Percentiles rank a stretch among this genome's conserved stretches.
These are phyloP conservation scores for Trachymyrmex septentrionalis DNA, from an alignment of 1,140 invertebrate species.

Conservation along the genomic window DNA sequence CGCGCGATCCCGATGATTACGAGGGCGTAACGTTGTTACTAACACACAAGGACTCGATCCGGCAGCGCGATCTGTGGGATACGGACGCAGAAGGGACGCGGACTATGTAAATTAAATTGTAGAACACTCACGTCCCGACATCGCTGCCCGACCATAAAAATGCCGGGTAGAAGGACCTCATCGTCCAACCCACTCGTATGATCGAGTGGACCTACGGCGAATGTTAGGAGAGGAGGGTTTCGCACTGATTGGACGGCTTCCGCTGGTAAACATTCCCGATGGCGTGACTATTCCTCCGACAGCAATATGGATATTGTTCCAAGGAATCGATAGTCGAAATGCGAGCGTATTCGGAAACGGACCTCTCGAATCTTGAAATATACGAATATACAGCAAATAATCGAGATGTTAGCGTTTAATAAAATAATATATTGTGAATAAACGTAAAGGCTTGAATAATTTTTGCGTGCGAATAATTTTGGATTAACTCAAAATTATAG, in stretches of 20 bases:
- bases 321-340: slow-evolving; percentile 41
- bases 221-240: slow-evolving; percentile 27
- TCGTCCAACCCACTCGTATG: slow-evolving; percentile 17
- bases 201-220: slow-evolving; percentile 54
- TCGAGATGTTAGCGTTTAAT: background rate
- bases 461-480: background rate
- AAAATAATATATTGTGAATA: background rate
- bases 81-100: background rate
- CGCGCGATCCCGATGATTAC: slow-evolving; percentile 76
- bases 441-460: background rate
- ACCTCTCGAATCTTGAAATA: background rate
- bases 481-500: background rate
- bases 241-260: slow-evolving; percentile 66
- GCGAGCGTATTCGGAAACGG: slow-evolving; percentile 13
- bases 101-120: slow-evolving; percentile 72
- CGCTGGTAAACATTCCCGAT: slow-evolving; percentile 67
- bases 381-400: background rate
- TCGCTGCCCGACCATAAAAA: slow-evolving; percentile 44
- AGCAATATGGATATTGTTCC: slow-evolving; percentile 52
- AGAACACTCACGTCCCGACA: slow-evolving; percentile 46
- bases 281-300: slow-evolving; percentile 41
- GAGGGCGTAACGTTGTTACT: slow-evolving; percentile 38
- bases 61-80: background rate
- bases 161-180: background rate
- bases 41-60: slow-evolving; percentile 32